Evolutionary conservation across 1,140 invertebrate genomes (phyloP).

Genomic region (Laupala kohalensis): DNA sequence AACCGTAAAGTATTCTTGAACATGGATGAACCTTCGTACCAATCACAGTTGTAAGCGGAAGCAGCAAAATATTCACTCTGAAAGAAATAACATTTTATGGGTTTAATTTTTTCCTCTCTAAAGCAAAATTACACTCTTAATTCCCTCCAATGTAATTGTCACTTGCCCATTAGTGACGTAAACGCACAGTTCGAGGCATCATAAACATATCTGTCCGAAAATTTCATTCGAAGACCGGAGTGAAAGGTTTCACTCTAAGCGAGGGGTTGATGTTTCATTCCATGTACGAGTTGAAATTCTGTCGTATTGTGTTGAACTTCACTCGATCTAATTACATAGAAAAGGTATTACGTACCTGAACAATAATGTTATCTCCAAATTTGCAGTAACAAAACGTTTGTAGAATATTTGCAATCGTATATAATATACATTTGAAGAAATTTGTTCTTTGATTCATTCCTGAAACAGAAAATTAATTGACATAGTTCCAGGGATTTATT

Average conservation of each 20-base stretch:
- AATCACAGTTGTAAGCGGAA: constrained; percentile 7
- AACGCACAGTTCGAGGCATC: too few relatives aligned
- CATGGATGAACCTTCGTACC: constrained; percentile 3
- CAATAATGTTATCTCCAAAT: background rate
- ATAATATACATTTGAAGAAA: background rate
- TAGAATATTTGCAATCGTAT: background rate
- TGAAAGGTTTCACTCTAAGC: too few relatives aligned
- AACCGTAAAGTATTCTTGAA: background rate
- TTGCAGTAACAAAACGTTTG: background rate
- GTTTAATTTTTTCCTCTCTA: too few relatives aligned
- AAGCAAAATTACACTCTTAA: background rate
- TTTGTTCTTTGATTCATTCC: background rate
- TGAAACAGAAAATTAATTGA: background rate
- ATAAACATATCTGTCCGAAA: too few relatives aligned
- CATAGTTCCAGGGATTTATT: background rate
- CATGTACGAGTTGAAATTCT: too few relatives aligned
- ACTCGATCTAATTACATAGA: background rate
- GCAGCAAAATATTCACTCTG: constrained; percentile 3
- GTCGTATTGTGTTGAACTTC: too few relatives aligned
- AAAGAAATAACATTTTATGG: too few relatives aligned
- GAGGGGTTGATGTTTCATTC: too few relatives aligned
- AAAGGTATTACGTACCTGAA: background rate
- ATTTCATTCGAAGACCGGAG: too few relatives aligned
- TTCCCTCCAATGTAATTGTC: background rate
- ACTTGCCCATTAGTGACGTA: too few relatives aligned